Evolutionary conservation across 2,888 invertebrate species (phyloP), one percentile per base, ranked within the genome.

Genomic region (Andrena marginata): DNA sequence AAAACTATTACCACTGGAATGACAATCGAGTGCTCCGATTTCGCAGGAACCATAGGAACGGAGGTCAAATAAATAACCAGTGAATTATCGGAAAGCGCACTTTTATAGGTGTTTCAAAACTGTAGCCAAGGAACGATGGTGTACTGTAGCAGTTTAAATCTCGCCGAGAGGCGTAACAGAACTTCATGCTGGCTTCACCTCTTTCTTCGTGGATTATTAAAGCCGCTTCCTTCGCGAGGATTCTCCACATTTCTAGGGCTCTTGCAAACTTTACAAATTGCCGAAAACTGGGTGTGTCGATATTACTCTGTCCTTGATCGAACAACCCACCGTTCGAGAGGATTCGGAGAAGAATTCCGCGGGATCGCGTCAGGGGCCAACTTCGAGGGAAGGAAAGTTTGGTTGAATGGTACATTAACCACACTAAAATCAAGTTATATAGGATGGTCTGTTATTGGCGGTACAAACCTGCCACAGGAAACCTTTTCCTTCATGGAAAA

Each of bases 101-200:
- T 85, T 85, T 82, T 80, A 77, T 82, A 76, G 72, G 48, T 86
- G 80, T 86, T 87, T 29, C 49, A 80, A 82, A 81, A 82, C 67
- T 74, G 59, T 64, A 77, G 67, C 51, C 56, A 29, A 63, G 69
- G 23, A 77, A 84, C 75, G 64, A 42, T 35, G 49, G 29, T 31
- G 63, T 59, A 72, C 69, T 67, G 59, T 72, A 71, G 77, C 70
- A 51, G 77, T 79, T 84, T 84, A 86, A 86, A 84, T 82, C 84
- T 85, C 60, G 60, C 76, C 68, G 71, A 74, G 42, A 70, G 65
- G 68, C 64, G 70, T 75, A 83, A 79, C 75, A 77, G 60, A 86
- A 84, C 69, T 86, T 77, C 62, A 35, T 35, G 60, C 74, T 64
- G 64, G 64, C 67, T 60, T 63, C 80, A 82, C 76, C 68, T 84